phyloP scores from a whole-genome alignment of 1,140 invertebrate genomes.

The Panonychus citri region DNA sequence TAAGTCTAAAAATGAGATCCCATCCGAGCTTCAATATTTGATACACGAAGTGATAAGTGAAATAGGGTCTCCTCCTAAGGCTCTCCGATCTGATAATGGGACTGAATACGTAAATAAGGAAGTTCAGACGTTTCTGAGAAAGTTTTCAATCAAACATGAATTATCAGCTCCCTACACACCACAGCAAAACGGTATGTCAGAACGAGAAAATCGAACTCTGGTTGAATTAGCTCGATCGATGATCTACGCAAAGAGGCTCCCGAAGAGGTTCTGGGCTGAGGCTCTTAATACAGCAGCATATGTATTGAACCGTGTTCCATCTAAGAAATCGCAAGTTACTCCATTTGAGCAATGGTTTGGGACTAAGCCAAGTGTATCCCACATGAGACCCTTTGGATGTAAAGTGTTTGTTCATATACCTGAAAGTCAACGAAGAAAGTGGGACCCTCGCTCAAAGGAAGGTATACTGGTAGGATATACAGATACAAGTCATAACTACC shows the following conservation, averaged over 20 bases:
- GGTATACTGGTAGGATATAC: neutral
- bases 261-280: conserved; percentile 15
- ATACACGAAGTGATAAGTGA: neutral
- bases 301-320: neutral
- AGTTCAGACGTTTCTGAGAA: neutral
- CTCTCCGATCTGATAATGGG: neutral
- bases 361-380: neutral
- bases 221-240: conserved; percentile 14
- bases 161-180: conserved; percentile 9
- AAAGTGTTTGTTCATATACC: neutral
- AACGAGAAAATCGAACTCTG: conserved; percentile 22
- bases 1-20: conserved; percentile 21
- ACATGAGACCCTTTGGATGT: conserved; percentile 1
- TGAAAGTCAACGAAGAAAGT: neutral
- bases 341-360: conserved; percentile 4
- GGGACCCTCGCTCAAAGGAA: neutral
- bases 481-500: neutral
- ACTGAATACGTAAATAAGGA: neutral
- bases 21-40: conserved; percentile 1
- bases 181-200: conserved; percentile 16
- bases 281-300: conserved; percentile 7
- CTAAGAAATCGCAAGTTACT: neutral
- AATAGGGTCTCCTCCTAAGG: neutral
- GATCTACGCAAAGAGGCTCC: conserved; percentile 12
- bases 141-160: neutral